A percentile compares a stretch with the other conserved stretches of the same genome.
phyloP scores from a whole-genome alignment of 2,113 vertebrate species.

The Patagioenas fasciata region DNA sequence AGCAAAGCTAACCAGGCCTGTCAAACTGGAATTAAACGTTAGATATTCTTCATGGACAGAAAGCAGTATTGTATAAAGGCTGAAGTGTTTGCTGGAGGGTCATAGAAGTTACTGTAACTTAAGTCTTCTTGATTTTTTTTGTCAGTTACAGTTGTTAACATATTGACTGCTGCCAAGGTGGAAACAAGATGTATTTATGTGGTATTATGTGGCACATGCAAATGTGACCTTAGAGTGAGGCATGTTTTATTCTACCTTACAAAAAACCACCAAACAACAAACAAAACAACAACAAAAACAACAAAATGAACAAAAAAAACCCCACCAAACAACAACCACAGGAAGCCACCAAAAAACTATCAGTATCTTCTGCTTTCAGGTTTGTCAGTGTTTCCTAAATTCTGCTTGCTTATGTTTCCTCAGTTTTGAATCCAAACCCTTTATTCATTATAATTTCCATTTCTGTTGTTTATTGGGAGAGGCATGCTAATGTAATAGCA shows the following conservation, averaged over 20 bases:
- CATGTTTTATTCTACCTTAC: background rate
- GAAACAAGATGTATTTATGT: background rate
- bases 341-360: too few relatives aligned
- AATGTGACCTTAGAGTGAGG: background rate
- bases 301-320: too few relatives aligned
- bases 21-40: background rate
- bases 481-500: slow-evolving; percentile 10
- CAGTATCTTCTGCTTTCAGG: background rate
- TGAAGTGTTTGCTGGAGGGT: background rate
- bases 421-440: background rate
- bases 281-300: too few relatives aligned
- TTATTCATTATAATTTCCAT: background rate
- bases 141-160: background rate
- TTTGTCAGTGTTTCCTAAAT: background rate
- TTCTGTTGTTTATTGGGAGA: background rate
- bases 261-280: background rate
- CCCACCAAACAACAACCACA: too few relatives aligned
- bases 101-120: background rate
- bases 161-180: background rate
- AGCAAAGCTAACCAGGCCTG: background rate
- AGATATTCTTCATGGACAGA: background rate
- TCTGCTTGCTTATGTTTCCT: background rate
- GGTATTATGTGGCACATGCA: background rate
- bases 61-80: background rate
- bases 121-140: background rate